phyloP scores from a whole-genome alignment of 2,797 vertebrate species.

The Cynopterus sphinx region DNA sequence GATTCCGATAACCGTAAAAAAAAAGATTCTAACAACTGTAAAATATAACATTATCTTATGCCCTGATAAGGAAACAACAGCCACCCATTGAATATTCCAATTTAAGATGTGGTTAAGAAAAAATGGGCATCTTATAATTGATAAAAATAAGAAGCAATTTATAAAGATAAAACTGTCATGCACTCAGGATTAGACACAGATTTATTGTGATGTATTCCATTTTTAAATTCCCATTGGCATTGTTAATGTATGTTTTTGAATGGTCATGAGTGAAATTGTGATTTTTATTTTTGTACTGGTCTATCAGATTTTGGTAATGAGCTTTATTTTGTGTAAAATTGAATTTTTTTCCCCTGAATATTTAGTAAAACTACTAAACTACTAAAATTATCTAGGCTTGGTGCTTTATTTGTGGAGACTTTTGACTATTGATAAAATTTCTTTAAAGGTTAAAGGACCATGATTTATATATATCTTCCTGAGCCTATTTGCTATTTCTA shows the following conservation, averaged over 20 bases:
- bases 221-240: not conserved
- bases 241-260: not conserved
- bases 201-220: not conserved
- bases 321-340: constrained; percentile 2
- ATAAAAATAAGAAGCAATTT: constrained; percentile 13
- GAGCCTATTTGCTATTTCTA: not conserved
- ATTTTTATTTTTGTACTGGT: not conserved
- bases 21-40: not conserved
- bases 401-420: not conserved
- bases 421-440: not conserved
- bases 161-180: not conserved
- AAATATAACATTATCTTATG: not conserved
- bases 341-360: not conserved
- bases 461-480: not conserved
- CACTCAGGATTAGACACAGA: not conserved
- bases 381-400: not conserved
- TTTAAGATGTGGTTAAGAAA: not conserved
- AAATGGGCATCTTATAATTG: not conserved
- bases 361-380: constrained; percentile 20
- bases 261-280: not conserved
- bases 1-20: not conserved
- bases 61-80: not conserved
- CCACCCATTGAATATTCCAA: not conserved
- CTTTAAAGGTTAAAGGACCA: not conserved
- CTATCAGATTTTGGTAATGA: not conserved